Conservation (phyloP, 2,888 invertebrate species). For the Acanthosepion pharaonis region DNA sequence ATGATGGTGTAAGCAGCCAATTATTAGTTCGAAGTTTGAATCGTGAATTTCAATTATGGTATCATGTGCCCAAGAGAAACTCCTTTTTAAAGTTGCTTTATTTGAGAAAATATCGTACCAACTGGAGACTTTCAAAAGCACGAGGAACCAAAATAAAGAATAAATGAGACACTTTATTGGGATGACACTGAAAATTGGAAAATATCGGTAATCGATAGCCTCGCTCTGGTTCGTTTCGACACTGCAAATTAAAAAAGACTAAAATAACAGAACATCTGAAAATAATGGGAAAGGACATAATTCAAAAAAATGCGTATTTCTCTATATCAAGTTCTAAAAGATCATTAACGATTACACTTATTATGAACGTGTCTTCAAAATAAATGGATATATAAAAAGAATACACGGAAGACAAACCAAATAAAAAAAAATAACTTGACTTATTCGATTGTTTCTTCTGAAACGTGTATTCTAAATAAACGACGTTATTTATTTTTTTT, state of each 20-base stretch:
- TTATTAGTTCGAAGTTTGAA: background rate
- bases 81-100: background rate
- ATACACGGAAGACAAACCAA: background rate
- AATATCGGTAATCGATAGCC: background rate
- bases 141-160: background rate
- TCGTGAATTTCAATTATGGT: background rate
- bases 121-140: background rate
- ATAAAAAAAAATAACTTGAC: background rate
- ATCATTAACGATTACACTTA: background rate
- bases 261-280: background rate
- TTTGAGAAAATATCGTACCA: background rate
- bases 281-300: background rate
- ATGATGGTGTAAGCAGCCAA: background rate
- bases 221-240: background rate
- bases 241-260: background rate
- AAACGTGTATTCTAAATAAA: too few relatives aligned
- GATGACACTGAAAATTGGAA: background rate
- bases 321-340: background rate
- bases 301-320: background rate
- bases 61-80: background rate
- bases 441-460: background rate
- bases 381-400: background rate
- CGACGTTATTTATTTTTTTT: too few relatives aligned
- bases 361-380: background rate
- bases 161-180: background rate